Base-by-base conservation (phyloP, 2,113 vertebrate species). In the Thryonomys swinderianus region DNA sequence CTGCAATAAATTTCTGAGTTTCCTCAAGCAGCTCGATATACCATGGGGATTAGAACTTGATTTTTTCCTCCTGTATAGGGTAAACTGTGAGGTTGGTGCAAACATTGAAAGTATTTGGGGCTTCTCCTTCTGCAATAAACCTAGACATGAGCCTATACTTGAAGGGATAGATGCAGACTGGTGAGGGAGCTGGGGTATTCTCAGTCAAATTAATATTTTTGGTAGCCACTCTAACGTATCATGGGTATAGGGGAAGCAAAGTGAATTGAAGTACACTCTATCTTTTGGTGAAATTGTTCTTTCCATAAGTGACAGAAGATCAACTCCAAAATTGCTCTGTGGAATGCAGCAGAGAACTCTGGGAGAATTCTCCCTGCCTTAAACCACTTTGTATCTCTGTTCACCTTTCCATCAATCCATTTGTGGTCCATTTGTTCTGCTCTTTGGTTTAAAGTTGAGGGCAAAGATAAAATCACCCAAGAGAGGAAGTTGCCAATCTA, bases 391-490 rank as follows among this genome's bases (percentile, higher is more conserved):
- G 45, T 82, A 16, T 76, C 53, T 85, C 0, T 0, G 12, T 66
- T 96, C 53, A 13, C 53, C 64, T 79, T 51, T 84, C 80, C 87
- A 21, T 32, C 69, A 53, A 5, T 73, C 25, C 45, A 83, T 76
- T 76, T 88, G 42, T 66, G 64, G 69, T 81, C 87, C 45, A 57
- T 95, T 96, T 95, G 87, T 71, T 97, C 59, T 96, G 67, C 79
- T 79, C 71, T 48, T 90, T 93, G 76, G 83, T 80, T 93, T 96
- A 45, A 92, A 81, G 61, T 80, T 92, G 57, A 95, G 76, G 59
- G 87, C 34, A 40, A 78, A 81, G 59, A 90, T 83, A 51, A 95
- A 96, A 87, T 92, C 74, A 87, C n/a, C 32, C 42, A 62, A 76
- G 69, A 84, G 32, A 82, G 32, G 78, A 92, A 85, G 34, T 5